A percentile compares a stretch with the other conserved stretches of the same genome.
These are phyloP conservation scores for Pollenia angustigena DNA, from an alignment of 2,888 invertebrate genomes.

Conservation along the genomic window DNA sequence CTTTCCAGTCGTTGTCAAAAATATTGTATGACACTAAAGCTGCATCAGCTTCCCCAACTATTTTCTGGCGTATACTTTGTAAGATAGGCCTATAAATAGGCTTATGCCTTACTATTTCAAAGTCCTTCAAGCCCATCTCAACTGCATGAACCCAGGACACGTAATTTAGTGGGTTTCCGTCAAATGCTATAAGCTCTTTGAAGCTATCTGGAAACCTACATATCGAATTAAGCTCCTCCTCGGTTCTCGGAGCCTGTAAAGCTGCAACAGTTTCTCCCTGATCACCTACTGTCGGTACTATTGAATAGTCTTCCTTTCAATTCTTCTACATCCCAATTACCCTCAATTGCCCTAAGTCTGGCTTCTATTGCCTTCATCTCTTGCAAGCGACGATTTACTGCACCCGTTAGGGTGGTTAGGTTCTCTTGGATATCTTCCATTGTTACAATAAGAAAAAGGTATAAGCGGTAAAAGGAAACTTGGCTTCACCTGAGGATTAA, in stretches of 20 bases:
- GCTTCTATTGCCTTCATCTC: not conserved
- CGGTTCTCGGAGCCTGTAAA: slow-evolving; percentile 9
- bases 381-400: slow-evolving; percentile 1
- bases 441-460: too few relatives aligned
- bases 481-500: not conserved
- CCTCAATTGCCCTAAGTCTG: slow-evolving; percentile 10
- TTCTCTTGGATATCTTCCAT: not conserved
- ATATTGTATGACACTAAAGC: too few relatives aligned
- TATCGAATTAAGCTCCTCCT: slow-evolving; percentile 19
- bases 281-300: not conserved
- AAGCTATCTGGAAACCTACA: slow-evolving; percentile 26
- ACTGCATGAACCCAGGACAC: slow-evolving; percentile 36
- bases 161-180: slow-evolving; percentile 31
- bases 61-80: too few relatives aligned
- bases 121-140: not conserved
- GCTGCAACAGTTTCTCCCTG: not conserved
- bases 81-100: too few relatives aligned
- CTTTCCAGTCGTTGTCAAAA: too few relatives aligned
- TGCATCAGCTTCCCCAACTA: too few relatives aligned
- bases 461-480: too few relatives aligned
- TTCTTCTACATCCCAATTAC: slow-evolving; percentile 8
- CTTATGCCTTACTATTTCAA: too few relatives aligned
- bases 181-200: slow-evolving; percentile 16
- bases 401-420: not conserved
- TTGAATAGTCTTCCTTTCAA: not conserved